phyloP scores from a whole-genome alignment of 2,113 vertebrate species.

The Pangasianodon hypophthalmus region DNA sequence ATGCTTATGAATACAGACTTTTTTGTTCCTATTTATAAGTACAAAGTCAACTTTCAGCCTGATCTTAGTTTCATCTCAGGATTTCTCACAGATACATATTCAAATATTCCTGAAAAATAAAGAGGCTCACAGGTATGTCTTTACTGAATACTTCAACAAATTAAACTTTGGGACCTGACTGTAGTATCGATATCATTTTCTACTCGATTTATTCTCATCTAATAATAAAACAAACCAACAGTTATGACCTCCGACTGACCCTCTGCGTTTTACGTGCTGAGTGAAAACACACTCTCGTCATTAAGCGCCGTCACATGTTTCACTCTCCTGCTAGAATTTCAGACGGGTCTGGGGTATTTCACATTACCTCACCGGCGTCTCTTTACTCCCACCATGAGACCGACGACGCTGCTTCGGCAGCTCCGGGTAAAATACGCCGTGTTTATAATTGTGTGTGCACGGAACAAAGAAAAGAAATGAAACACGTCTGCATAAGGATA shows the following conservation, averaged over 20 bases:
- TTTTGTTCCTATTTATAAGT: too few relatives aligned
- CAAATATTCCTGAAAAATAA: background rate
- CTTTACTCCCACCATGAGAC: background rate
- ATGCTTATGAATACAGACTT: too few relatives aligned
- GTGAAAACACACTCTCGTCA: background rate
- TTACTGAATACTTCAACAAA: background rate
- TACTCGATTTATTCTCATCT: background rate
- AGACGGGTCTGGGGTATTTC: slow-evolving; percentile 59
- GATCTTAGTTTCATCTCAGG: background rate
- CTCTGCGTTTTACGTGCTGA: background rate
- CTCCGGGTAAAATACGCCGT: background rate
- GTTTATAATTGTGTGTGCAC: background rate
- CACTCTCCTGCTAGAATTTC: slow-evolving; percentile 45
- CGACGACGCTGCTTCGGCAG: background rate
- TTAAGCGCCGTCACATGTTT: slow-evolving; percentile 48
- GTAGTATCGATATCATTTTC: background rate
- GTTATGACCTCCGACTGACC: background rate
- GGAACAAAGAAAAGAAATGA: background rate
- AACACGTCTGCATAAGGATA: too few relatives aligned
- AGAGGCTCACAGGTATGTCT: background rate
- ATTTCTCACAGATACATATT: background rate
- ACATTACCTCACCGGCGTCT: slow-evolving; percentile 44
- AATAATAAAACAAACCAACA: background rate
- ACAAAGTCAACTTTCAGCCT: background rate
- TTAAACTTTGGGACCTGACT: background rate